These are phyloP conservation scores for Amphiduros pacificus DNA, from an alignment of 2,888 invertebrate species.

Conservation along the genomic window DNA sequence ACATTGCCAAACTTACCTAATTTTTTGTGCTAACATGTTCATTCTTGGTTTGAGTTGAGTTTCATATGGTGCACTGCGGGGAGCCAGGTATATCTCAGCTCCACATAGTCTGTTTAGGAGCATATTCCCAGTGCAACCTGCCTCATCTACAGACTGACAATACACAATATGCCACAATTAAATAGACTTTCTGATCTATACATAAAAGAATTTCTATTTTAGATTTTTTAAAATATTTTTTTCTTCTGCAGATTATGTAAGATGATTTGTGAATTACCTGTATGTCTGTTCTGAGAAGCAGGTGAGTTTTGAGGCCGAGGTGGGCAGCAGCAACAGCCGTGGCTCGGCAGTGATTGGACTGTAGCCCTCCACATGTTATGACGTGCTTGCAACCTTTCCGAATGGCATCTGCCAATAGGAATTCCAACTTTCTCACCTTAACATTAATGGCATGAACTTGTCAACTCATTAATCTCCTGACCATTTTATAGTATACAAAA, in stretches of 20 bases:
- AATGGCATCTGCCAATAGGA: constrained; percentile 51
- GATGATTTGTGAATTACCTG: too few species aligned
- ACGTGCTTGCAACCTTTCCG: constrained; percentile 42
- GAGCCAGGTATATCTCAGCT: constrained; percentile 40
- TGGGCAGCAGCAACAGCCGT: constrained; percentile 42
- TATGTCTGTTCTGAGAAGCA: constrained; percentile 39
- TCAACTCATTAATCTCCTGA: too few species aligned
- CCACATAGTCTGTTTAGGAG: constrained; percentile 41
- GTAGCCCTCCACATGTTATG: constrained; percentile 49
- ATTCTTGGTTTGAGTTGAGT: constrained; percentile 42
- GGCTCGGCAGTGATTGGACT: constrained; percentile 53
- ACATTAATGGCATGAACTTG: neutral
- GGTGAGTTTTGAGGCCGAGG: constrained; percentile 42
- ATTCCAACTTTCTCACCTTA: constrained; percentile 54
- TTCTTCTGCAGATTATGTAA: too few species aligned
- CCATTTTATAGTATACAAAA: too few species aligned
- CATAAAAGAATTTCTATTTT: too few species aligned
- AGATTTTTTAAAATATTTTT: too few species aligned
- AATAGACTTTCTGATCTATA: too few species aligned
- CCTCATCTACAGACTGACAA: neutral
- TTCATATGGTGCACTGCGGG: constrained; percentile 33
- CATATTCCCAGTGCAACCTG: constrained; percentile 39
- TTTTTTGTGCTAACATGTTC: constrained; percentile 37
- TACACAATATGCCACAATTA: neutral
- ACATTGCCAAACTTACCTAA: constrained; percentile 16